Evolutionary conservation across 2,888 invertebrate species (phyloP).

Genomic region (Eupithecia subumbrata): DNA sequence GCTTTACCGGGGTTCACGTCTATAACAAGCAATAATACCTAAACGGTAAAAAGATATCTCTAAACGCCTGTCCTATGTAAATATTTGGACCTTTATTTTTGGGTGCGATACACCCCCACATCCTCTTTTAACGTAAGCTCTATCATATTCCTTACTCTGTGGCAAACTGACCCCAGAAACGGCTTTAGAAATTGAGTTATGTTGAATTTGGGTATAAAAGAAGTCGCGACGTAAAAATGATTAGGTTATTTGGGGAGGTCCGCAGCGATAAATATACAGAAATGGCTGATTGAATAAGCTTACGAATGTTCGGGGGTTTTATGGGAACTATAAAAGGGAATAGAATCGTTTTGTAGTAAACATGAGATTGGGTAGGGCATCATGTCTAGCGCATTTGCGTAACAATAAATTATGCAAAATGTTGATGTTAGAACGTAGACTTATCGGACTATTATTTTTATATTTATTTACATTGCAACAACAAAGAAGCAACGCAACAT

Average conservation of each 20-base stretch:
- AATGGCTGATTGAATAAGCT: constrained; percentile 32
- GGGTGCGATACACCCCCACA: constrained; percentile 1
- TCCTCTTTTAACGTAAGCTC: background rate
- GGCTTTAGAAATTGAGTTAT: constrained; percentile 40
- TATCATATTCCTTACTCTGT: constrained; percentile 16
- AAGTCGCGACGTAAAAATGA: constrained; percentile 36
- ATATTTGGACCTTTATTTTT: background rate
- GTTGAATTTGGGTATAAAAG: constrained; percentile 35
- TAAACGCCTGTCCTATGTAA: constrained; percentile 8
- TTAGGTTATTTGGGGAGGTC: constrained; percentile 37
- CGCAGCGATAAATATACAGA: constrained; percentile 21
- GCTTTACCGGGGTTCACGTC: background rate
- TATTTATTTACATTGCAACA: too few relatives aligned
- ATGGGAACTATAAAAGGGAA: constrained; percentile 16
- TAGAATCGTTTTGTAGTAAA: constrained; percentile 14
- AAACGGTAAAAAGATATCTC: background rate
- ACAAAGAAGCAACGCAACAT: too few relatives aligned
- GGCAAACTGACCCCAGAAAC: constrained; percentile 26
- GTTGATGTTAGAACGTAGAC: background rate
- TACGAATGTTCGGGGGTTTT: constrained; percentile 20
- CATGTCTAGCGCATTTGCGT: background rate
- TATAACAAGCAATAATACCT: background rate
- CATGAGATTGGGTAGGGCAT: background rate
- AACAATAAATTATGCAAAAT: background rate
- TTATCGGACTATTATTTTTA: too few relatives aligned